These are phyloP conservation scores for Notodromas monacha DNA, from an alignment of 2,888 invertebrate genomes.

Conservation along the genomic window DNA sequence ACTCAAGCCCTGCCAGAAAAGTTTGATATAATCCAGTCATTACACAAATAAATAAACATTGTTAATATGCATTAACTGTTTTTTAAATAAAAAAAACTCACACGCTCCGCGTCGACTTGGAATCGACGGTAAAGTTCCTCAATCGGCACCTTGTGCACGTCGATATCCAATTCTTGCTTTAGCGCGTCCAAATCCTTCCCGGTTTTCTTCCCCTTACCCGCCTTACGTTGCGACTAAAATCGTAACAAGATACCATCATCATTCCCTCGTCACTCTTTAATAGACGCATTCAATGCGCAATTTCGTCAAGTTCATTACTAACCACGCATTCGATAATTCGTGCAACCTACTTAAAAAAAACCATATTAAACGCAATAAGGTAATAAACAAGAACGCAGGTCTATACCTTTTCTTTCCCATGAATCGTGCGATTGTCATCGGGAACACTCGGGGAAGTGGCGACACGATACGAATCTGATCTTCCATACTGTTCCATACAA, in stretches of 20 bases:
- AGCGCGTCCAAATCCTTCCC: conserved; percentile 17
- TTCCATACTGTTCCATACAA: conserved; percentile 84
- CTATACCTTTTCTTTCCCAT: conserved; percentile 64
- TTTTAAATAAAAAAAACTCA: too few species aligned
- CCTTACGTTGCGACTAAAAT: not conserved
- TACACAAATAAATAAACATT: too few species aligned
- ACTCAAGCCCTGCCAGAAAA: too few species aligned
- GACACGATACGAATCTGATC: conserved; percentile 85
- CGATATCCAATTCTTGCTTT: conserved; percentile 20
- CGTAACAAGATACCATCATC: too few species aligned
- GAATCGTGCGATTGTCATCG: conserved; percentile 82
- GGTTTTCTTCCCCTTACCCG: conserved; percentile 12
- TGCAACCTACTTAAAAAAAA: not conserved
- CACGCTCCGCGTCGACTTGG: too few species aligned
- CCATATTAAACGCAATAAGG: too few species aligned
- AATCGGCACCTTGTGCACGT: not conserved
- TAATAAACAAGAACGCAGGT: not conserved
- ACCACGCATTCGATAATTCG: not conserved
- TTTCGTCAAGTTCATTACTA: not conserved
- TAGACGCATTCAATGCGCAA: not conserved
- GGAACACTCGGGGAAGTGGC: conserved; percentile 66
- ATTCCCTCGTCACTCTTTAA: too few species aligned
- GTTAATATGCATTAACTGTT: too few species aligned
- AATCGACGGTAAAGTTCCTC: too few species aligned
- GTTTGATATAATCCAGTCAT: too few species aligned